These are phyloP conservation scores for Drosophila atroscutellata DNA, from an alignment of 2,888 invertebrate genomes.

Conservation along the genomic window DNA sequence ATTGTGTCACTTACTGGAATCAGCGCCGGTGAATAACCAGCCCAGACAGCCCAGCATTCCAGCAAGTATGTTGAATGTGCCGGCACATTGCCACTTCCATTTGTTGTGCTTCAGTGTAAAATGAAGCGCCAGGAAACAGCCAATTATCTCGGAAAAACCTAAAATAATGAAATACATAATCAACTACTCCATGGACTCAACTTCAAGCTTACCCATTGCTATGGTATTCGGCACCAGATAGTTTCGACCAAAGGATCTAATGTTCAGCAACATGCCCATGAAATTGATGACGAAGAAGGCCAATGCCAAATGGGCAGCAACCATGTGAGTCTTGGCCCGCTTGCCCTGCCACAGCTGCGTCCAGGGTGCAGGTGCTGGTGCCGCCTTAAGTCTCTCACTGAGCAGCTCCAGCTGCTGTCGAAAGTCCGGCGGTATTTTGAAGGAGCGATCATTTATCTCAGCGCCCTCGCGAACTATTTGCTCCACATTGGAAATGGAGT, in stretches of 20 bases:
- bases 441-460: conserved; percentile 82
- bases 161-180: not conserved
- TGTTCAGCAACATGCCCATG: conserved; percentile 85
- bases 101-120: conserved; percentile 83
- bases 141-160: conserved; percentile 85
- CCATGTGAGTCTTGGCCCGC: conserved; percentile 81
- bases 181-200: too few species aligned
- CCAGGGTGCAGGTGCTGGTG: conserved; percentile 80
- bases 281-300: conserved; percentile 84
- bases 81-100: conserved; percentile 84
- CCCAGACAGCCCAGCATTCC: conserved; percentile 84
- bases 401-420: conserved; percentile 77
- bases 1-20: conserved; percentile 74
- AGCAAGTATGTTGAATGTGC: conserved; percentile 83
- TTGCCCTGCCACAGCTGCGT: conserved; percentile 81
- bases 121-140: conserved; percentile 84
- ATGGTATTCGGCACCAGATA: conserved; percentile 84
- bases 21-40: conserved; percentile 82
- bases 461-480: conserved; percentile 82
- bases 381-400: conserved; percentile 71
- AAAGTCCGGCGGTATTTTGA: conserved; percentile 82
- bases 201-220: conserved; percentile 82
- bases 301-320: conserved; percentile 83
- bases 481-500: conserved; percentile 81
- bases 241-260: conserved; percentile 84